Evolutionary conservation across 1,140 invertebrate species (phyloP), one percentile per base, ranked within the genome.

Genomic region (Diachasma alloeum): DNA sequence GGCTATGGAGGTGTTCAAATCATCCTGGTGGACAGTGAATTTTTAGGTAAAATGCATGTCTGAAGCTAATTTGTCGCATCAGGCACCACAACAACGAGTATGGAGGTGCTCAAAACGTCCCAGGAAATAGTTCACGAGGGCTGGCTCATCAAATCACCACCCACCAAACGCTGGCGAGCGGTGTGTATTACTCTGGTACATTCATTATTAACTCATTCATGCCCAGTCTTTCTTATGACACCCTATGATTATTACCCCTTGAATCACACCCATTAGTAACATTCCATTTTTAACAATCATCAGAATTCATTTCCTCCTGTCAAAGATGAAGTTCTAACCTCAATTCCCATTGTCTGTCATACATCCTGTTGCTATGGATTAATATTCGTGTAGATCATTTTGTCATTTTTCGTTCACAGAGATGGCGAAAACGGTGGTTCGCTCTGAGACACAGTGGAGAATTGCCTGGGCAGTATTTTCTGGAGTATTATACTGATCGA

Each of bases 341-440:
- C 26, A 37, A 68, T 17, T 68, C 6, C 15, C 10, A 68, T 68
- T 68, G 31, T 31, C 13, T 37, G n/a, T 39, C 3, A 17, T 36
- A 68, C 31, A 42, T 68, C n/a, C 26, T 42, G 22, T 68, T 42
- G 1, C 5, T 53, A 19, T 39, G n/a, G 3, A 48, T 15, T 11
- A 63, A 59, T 31, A 31, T 74, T 46, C 59, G 46, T 17, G 4
- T 53, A 6, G n/a, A 31, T 59, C 66, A 53, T 39, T 76, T 75
- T 74, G 74, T 68, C 19, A 73, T 69, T 78, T 53, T 76, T 69
- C 78, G 79, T 63, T 78, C 85, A 36, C 87, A 99, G 97, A 94
- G 96, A 92, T 98, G 97, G 97, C 93, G 96, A 85, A 93, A 94
- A 87, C 92, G 97, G 79, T 99, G 96, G 95, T 98, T 98, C 90